Conservation (phyloP, 2,113 vertebrate genomes). For the Ovis canadensis region DNA sequence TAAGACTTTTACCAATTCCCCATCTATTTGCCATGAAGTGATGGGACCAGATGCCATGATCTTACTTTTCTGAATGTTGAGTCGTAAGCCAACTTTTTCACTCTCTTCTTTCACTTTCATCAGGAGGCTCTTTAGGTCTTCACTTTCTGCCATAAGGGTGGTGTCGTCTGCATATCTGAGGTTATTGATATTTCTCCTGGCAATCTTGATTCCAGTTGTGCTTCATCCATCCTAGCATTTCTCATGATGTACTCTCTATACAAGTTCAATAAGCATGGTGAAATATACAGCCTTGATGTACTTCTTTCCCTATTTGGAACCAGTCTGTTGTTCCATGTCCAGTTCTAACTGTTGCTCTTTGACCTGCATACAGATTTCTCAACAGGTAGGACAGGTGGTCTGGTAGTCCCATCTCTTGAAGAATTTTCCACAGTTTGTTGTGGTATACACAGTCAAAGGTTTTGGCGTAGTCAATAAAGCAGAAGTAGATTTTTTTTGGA, state of each 20-base stretch:
- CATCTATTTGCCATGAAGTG: not conserved
- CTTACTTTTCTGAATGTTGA: not conserved
- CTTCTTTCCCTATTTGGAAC: not conserved
- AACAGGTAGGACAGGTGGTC: not conserved
- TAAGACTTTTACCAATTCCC: not conserved
- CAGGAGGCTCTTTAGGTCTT: not conserved
- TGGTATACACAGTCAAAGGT: not conserved
- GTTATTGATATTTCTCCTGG: not conserved
- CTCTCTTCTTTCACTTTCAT: not conserved
- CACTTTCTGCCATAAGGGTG: not conserved
- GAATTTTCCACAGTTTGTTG: not conserved
- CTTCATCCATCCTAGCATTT: not conserved
- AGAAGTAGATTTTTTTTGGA: not conserved
- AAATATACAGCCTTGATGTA: not conserved
- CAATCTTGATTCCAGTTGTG: not conserved
- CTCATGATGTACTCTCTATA: not conserved
- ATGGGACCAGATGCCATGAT: not conserved
- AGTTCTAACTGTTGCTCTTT: not conserved
- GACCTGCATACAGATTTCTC: not conserved
- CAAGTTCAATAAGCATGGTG: not conserved
- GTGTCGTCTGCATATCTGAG: not conserved
- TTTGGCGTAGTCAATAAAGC: not conserved
- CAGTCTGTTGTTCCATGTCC: not conserved
- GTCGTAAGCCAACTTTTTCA: not conserved
- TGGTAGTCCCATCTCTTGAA: not conserved